These are phyloP conservation scores for Gibbula magus DNA, from an alignment of 2,888 invertebrate species.

Conservation along the genomic window DNA sequence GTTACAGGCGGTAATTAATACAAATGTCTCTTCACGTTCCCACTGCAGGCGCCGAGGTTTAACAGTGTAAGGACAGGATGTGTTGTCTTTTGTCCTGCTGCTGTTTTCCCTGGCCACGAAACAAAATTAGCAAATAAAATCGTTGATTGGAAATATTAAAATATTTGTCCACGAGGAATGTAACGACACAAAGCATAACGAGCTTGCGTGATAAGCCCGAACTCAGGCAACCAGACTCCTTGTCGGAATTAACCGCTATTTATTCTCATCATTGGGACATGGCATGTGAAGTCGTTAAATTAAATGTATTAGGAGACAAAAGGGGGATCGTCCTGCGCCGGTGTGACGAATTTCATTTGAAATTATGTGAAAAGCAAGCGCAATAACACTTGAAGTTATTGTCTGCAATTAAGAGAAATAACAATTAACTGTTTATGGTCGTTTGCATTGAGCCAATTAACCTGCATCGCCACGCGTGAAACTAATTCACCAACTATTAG, in stretches of 20 bases:
- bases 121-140: constrained; percentile 8
- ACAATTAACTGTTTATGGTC: too few species aligned
- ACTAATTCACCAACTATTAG: too few species aligned
- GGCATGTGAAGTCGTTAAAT: neutral
- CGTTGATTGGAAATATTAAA: constrained; percentile 3
- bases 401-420: too few species aligned
- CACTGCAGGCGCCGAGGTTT: neutral
- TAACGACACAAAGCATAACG: neutral
- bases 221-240: neutral
- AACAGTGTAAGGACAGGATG: neutral
- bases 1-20: neutral
- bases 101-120: neutral
- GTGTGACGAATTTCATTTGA: too few species aligned
- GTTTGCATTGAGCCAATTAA: too few species aligned
- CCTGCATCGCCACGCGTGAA: too few species aligned
- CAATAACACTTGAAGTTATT: too few species aligned
- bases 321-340: too few species aligned
- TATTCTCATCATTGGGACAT: neutral
- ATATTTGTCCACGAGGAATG: constrained; percentile 1
- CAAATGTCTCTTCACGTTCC: neutral
- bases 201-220: neutral
- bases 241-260: neutral
- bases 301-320: too few species aligned
- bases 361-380: too few species aligned
- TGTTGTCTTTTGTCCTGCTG: neutral